A percentile compares a stretch with the other conserved stretches of the same genome.
Conservation (phyloP, 2,888 invertebrate genomes). For the Diarsia mendica region DNA sequence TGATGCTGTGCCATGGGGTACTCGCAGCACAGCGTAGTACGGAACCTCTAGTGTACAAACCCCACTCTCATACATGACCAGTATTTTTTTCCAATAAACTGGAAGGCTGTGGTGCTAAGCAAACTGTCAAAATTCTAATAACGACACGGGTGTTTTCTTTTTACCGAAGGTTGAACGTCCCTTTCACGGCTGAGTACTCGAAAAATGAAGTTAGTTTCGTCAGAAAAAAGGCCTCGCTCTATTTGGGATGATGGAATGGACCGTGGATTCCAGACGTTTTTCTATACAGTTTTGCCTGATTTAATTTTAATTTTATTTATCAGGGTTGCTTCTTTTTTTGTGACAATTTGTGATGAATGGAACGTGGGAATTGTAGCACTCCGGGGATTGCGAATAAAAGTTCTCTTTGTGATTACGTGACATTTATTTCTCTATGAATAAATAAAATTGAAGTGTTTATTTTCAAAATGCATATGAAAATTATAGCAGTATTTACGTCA, state of each 20-base stretch:
- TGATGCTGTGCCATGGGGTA: too few relatives aligned
- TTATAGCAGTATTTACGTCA: too few relatives aligned
- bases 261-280: slow-evolving; percentile 26
- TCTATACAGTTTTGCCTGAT: slow-evolving; percentile 21
- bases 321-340: neutral
- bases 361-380: neutral
- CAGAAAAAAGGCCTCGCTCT: slow-evolving; percentile 42
- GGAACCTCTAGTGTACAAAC: neutral
- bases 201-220: slow-evolving; percentile 65
- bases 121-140: slow-evolving; percentile 66
- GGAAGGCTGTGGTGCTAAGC: slow-evolving; percentile 35
- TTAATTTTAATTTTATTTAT: slow-evolving; percentile 40
- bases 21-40: too few relatives aligned
- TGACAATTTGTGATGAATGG: slow-evolving; percentile 7
- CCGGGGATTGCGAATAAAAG: too few relatives aligned
- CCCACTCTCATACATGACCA: neutral
- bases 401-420: neutral
- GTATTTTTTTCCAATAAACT: slow-evolving; percentile 57
- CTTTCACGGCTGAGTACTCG: slow-evolving; percentile 58
- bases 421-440: neutral
- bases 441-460: too few relatives aligned
- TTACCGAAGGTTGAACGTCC: slow-evolving; percentile 49
- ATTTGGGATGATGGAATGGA: slow-evolving; percentile 39
- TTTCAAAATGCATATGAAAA: too few relatives aligned
- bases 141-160: slow-evolving; percentile 56